Evolutionary conservation across 2,113 vertebrate species (phyloP).

Genomic region (Perca schrenkii): DNA sequence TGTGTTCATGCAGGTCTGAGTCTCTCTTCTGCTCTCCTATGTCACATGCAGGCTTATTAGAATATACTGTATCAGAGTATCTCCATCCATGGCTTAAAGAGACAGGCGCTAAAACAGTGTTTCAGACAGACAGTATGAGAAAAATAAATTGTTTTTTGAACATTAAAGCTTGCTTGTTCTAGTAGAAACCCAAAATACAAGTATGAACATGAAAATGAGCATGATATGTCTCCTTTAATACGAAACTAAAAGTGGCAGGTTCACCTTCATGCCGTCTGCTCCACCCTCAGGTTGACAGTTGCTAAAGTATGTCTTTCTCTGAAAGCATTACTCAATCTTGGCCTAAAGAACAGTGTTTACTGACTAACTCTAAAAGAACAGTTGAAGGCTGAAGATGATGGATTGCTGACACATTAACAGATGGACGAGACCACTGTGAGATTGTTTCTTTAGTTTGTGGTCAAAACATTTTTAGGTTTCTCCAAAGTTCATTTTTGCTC

Average conservation of each 20-base stretch:
- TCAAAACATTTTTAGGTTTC: background rate
- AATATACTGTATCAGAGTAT: too few relatives aligned
- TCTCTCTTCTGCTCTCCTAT: too few relatives aligned
- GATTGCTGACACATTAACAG: constrained; percentile 15
- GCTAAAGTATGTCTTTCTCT: constrained; percentile 22
- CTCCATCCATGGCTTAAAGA: too few relatives aligned
- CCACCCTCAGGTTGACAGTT: constrained; percentile 13
- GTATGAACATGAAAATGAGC: too few relatives aligned
- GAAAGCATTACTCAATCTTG: constrained; percentile 42
- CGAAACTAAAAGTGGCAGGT: background rate
- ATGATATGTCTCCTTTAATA: background rate
- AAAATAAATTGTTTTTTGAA: too few relatives aligned
- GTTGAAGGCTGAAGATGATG: constrained; percentile 28
- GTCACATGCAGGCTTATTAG: too few relatives aligned
- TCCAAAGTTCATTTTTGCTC: background rate
- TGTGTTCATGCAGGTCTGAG: background rate
- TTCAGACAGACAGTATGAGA: too few relatives aligned
- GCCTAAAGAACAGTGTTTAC: constrained; percentile 27
- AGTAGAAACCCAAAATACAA: too few relatives aligned
- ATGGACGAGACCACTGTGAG: background rate
- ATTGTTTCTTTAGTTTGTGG: background rate
- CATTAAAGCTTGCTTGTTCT: too few relatives aligned
- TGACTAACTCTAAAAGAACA: constrained; percentile 4
- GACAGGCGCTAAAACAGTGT: too few relatives aligned
- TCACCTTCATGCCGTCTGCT: background rate